These are phyloP conservation scores for Geopemphigus sp. DNA, from an alignment of 1,140 invertebrate species.

Conservation along the genomic window DNA sequence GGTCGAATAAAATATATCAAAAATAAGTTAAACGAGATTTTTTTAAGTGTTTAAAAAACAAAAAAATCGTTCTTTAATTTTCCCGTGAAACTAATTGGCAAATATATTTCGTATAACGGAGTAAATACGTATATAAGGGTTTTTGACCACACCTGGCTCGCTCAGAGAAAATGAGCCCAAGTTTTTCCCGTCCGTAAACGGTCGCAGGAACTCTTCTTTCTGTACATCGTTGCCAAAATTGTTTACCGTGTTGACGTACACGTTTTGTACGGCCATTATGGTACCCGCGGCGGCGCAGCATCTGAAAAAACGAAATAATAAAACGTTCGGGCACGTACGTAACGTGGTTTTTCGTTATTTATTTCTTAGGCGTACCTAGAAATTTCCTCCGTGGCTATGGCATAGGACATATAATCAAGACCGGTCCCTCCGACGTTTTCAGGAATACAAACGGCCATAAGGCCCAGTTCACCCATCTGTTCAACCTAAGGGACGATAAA, in stretches of 20 bases:
- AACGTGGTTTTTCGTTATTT: too few species aligned
- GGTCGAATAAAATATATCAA: neutral
- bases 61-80: neutral
- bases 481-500: constrained; percentile 64
- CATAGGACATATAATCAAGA: constrained; percentile 88
- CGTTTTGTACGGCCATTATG: constrained; percentile 86
- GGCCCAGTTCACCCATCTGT: constrained; percentile 87
- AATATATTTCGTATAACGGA: neutral
- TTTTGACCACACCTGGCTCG: constrained; percentile 66
- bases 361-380: constrained; percentile 59
- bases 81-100: too few species aligned
- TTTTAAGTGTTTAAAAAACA: neutral
- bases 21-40: too few species aligned
- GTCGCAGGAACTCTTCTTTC: constrained; percentile 75
- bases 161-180: constrained; percentile 77
- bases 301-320: constrained; percentile 52
- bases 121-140: neutral
- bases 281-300: constrained; percentile 80
- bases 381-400: constrained; percentile 92
- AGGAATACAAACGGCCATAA: constrained; percentile 79
- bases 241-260: constrained; percentile 79
- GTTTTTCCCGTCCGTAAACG: constrained; percentile 69
- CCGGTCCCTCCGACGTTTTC: constrained; percentile 83
- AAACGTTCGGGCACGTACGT: neutral
- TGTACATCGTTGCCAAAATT: constrained; percentile 78